Conservation (phyloP, 2,888 invertebrate species). For the Yponomeuta evonymella region DNA sequence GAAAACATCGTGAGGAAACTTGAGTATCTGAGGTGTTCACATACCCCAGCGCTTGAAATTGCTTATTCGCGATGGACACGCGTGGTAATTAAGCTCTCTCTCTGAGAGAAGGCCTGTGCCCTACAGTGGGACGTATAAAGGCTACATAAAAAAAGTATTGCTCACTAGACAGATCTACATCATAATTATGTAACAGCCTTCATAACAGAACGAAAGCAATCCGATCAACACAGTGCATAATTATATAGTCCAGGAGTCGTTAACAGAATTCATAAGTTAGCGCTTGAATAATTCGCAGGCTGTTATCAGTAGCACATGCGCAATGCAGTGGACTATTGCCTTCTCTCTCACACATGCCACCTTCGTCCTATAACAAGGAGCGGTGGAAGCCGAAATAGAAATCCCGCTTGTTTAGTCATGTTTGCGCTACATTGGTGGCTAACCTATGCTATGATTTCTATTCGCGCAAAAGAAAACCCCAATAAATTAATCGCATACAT, state of each 20-base stretch:
- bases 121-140: too few species aligned
- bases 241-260: constrained; percentile 19
- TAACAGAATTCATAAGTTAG: constrained; percentile 31
- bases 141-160: too few species aligned
- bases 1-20: too few species aligned
- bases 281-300: constrained; percentile 63
- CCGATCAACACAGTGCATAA: constrained; percentile 4
- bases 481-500: too few species aligned
- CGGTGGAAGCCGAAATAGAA: neutral
- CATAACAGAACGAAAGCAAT: constrained; percentile 3
- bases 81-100: too few species aligned
- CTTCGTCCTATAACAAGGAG: neutral
- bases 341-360: constrained; percentile 41
- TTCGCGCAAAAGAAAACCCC: too few species aligned
- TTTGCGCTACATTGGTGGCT: constrained; percentile 21
- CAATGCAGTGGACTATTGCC: constrained; percentile 51
- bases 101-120: too few species aligned
- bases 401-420: neutral
- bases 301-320: constrained; percentile 66
- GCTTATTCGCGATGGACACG: too few species aligned
- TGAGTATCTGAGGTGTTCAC: too few species aligned
- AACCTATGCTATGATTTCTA: too few species aligned
- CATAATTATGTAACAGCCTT: neutral
- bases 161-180: too few species aligned
- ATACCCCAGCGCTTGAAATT: too few species aligned